Base-by-base conservation (phyloP, 1,140 invertebrate species). In the Sipha flava region DNA sequence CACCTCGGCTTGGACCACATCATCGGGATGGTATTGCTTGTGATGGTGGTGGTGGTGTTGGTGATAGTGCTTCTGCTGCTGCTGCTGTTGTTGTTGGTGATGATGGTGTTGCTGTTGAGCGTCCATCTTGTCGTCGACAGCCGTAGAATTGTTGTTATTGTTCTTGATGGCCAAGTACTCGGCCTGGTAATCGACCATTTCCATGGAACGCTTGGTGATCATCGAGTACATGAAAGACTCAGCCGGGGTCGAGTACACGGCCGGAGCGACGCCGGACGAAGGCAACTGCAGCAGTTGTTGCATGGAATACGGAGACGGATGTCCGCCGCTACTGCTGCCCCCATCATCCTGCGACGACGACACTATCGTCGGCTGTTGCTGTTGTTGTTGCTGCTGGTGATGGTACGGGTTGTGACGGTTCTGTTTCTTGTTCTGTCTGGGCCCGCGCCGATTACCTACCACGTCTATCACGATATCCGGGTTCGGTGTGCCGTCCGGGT, bases 391-490 rank as follows among this genome's bases (percentile, higher is more conserved):
- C 0, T 54, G 79, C 16, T 70, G 81, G 49, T 54, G 70, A 3
- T 73, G 81, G 18, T 77, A 81, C 5, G 47, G 73, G 6, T 57
- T 52, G 49, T 79, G 43, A 1, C 80, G 21, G 49, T 57, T 66
- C 2, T 80, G 81, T 52, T 83, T 82, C 16, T 82, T 81, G 0
- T 91, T 92, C 81, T 89, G 89, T 82, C 93, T 93, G 0, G 95
- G 95, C 0, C 95, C 95, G 1, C 95, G 88, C 6, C 94, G 86
- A 0, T 93, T 95, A 4, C 95, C 94, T 82, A 96, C 95, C 0
- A 97, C 92, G 84, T 97, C 95, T 80, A 97, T 95, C 1, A 96
- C 92, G 0, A 93, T 92, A 37, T 93, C 84, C 0, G 93, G 93
- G 85, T 95, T 96, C 0, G 93, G 93, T 0, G 93, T 91, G 2